Conservation (phyloP, 2,113 vertebrate genomes). For the Jaculus jaculus region DNA sequence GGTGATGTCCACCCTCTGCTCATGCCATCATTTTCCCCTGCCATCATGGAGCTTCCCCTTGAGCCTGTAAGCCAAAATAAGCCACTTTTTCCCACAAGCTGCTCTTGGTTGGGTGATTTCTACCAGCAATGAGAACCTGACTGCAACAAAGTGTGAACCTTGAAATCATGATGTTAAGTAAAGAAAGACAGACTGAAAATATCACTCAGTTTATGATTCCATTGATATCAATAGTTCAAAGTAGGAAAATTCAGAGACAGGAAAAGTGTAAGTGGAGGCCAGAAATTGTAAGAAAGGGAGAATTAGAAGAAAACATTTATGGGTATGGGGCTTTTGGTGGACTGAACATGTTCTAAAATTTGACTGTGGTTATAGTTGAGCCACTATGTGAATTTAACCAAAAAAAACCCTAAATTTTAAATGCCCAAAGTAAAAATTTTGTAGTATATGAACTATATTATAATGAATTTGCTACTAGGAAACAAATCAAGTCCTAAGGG, state of each 20-base stretch:
- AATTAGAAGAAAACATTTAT: neutral
- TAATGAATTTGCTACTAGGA: neutral
- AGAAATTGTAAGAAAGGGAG: neutral
- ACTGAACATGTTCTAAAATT: constrained; percentile 21
- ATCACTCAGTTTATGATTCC: neutral
- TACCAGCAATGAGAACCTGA: too few relatives aligned
- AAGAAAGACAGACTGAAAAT: neutral
- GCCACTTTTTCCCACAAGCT: too few relatives aligned
- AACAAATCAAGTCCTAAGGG: neutral
- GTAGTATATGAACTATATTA: neutral
- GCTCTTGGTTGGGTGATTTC: too few relatives aligned
- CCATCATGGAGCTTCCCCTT: too few relatives aligned
- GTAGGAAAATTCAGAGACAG: neutral
- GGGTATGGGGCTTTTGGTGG: neutral
- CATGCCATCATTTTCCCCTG: too few relatives aligned
- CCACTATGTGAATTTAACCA: neutral
- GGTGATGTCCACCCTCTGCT: too few relatives aligned
- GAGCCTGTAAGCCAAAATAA: too few relatives aligned
- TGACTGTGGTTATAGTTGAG: neutral
- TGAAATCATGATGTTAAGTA: neutral
- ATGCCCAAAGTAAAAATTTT: neutral
- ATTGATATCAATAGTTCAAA: constrained; percentile 12
- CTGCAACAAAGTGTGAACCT: too few relatives aligned
- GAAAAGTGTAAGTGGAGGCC: neutral
- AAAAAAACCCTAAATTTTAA: neutral